Conservation (phyloP, 2,888 invertebrate genomes). For the Doris montereyensis region DNA sequence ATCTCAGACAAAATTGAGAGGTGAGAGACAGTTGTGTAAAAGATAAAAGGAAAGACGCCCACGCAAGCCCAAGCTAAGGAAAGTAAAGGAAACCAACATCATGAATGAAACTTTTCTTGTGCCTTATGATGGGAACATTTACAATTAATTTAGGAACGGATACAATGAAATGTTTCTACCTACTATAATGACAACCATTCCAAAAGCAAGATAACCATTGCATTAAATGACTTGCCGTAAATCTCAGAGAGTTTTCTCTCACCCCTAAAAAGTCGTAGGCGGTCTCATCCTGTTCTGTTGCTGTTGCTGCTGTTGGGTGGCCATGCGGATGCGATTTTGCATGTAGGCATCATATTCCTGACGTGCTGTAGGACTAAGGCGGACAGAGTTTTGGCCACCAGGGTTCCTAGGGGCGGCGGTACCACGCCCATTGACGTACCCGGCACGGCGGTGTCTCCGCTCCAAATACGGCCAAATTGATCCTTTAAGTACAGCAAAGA, state of each 20-base stretch:
- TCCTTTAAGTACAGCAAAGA: no score
- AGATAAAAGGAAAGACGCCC: no score
- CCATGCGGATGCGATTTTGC: conserved; percentile 64
- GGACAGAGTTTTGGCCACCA: conserved; percentile 48
- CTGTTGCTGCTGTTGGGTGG: conserved; percentile 74
- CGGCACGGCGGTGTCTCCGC: conserved; percentile 40
- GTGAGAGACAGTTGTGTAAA: no score
- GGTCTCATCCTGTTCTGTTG: conserved; percentile 48
- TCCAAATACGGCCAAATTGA: conserved; percentile 52
- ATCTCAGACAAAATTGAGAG: no score
- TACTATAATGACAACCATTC: no score
- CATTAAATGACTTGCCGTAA: neutral
- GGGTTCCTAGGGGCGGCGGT: conserved; percentile 46
- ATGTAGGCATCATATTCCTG: conserved; percentile 71
- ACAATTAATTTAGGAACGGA: no score
- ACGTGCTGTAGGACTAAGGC: conserved; percentile 59
- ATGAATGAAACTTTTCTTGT: no score
- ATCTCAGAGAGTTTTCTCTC: conserved; percentile 31
- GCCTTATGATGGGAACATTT: no score
- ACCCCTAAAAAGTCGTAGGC: conserved; percentile 52
- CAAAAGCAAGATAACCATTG: neutral
- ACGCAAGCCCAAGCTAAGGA: no score
- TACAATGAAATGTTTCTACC: no score
- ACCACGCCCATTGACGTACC: no score
- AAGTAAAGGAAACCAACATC: no score